Conservation (phyloP, 2,797 vertebrate species). For the Novumbra hubbsi region DNA sequence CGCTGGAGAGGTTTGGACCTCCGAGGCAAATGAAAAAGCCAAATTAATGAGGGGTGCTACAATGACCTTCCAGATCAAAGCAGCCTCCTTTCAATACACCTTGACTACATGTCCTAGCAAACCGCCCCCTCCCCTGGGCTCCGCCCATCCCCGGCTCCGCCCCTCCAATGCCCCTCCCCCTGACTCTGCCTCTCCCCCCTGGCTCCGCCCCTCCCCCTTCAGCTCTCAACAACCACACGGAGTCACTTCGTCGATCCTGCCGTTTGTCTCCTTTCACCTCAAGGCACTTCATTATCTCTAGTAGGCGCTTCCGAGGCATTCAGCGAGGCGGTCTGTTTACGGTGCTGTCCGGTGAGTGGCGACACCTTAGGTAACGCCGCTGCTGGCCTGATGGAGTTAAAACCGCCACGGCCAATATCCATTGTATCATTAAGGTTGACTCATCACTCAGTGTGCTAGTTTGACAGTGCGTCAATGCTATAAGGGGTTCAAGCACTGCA, state of each 20-base stretch:
- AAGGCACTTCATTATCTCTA: background rate
- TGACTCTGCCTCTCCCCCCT: too few relatives aligned
- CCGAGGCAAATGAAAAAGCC: constrained; percentile 41
- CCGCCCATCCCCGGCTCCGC: too few relatives aligned
- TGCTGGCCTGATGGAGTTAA: background rate
- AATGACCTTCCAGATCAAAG: constrained; percentile 39
- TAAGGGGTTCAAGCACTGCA: background rate
- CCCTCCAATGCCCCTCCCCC: too few relatives aligned
- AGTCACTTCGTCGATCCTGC: background rate
- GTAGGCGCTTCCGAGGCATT: background rate
- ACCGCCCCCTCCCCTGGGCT: too few relatives aligned
- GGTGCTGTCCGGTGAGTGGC: background rate
- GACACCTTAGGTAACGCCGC: background rate
- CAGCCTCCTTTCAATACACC: constrained; percentile 24
- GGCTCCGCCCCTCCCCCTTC: too few relatives aligned
- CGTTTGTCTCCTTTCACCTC: background rate
- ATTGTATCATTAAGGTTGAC: background rate
- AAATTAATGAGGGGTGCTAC: constrained; percentile 42
- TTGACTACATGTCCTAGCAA: constrained; percentile 4
- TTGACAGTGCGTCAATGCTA: background rate
- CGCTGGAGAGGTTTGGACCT: constrained; percentile 20
- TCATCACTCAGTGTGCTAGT: background rate
- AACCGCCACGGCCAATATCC: background rate
- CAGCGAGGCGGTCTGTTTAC: background rate
- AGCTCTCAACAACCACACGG: background rate